Evolutionary conservation across 1,140 invertebrate species (phyloP).

Genomic region (Panulirus ornatus): DNA sequence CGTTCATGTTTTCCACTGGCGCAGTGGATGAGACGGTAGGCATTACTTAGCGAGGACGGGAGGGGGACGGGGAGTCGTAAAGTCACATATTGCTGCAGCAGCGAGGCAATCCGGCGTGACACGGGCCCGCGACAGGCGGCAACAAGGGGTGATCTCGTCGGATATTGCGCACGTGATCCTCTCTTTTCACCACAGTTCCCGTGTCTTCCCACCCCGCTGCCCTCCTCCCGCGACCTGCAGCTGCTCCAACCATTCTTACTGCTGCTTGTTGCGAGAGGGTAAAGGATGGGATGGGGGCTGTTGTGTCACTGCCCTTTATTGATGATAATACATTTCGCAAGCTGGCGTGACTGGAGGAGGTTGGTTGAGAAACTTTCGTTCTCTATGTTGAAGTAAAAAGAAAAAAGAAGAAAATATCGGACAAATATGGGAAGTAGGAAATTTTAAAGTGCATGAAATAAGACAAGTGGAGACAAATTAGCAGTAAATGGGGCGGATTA

Average conservation of each 20-base stretch:
- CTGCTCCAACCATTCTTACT: not conserved
- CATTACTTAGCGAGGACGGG: conserved; percentile 13
- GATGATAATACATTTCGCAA: too few relatives aligned
- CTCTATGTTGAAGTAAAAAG: too few relatives aligned
- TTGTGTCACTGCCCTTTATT: too few relatives aligned
- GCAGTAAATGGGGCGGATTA: too few relatives aligned
- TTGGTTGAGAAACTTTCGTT: too few relatives aligned
- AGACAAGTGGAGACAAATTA: too few relatives aligned
- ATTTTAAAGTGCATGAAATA: too few relatives aligned
- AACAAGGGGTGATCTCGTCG: not conserved
- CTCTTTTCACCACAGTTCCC: not conserved
- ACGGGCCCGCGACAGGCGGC: not conserved
- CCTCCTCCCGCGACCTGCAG: too few relatives aligned
- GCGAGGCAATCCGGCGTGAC: not conserved
- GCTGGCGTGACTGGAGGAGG: too few relatives aligned
- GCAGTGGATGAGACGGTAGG: not conserved
- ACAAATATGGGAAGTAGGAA: too few relatives aligned
- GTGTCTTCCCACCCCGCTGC: not conserved
- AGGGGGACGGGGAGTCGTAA: conserved; percentile 27
- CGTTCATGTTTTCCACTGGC: not conserved
- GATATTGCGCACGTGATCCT: conserved; percentile 35
- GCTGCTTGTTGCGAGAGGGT: conserved; percentile 9
- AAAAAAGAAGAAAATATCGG: too few relatives aligned
- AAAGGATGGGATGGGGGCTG: not conserved
- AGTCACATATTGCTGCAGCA: conserved; percentile 20